These are phyloP conservation scores for Campylomormyrus numenius DNA, from an alignment of 2,113 vertebrate species.

Conservation along the genomic window DNA sequence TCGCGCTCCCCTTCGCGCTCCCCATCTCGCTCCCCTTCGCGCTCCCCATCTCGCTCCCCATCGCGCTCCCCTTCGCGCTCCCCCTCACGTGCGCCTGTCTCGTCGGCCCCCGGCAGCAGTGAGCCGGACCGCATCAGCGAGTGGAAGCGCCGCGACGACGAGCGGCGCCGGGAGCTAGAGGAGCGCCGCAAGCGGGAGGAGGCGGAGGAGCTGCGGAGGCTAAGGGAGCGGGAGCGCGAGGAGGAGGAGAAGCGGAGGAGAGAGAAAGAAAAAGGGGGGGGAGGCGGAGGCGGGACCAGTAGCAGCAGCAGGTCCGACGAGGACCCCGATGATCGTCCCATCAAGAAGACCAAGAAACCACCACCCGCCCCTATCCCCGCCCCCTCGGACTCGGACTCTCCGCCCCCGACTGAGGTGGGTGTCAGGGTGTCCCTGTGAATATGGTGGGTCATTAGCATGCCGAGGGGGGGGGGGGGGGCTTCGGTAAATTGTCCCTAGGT, in stretches of 20 bases:
- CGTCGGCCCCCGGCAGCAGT: slow-evolving; percentile 66
- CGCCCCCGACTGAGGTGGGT: slow-evolving; percentile 50
- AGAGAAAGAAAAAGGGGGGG: slow-evolving; percentile 68
- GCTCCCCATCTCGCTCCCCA: background rate
- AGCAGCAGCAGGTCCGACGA: slow-evolving; percentile 70
- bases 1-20: background rate
- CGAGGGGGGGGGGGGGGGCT: background rate
- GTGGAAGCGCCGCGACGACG: slow-evolving; percentile 90
- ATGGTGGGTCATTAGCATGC: background rate
- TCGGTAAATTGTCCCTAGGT: background rate
- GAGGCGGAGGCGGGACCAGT: slow-evolving; percentile 43
- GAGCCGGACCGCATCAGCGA: slow-evolving; percentile 87
- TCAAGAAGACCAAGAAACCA: slow-evolving; percentile 76
- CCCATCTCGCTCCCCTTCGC: accelerated
- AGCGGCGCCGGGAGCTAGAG: slow-evolving; percentile 79
- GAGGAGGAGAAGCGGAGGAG: slow-evolving; percentile 82
- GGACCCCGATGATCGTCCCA: slow-evolving; percentile 62
- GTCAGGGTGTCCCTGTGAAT: background rate
- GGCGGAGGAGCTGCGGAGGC: slow-evolving; percentile 81
- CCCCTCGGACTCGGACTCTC: slow-evolving; percentile 66
- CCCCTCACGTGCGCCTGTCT: no score
- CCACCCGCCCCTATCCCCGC: slow-evolving; percentile 63
- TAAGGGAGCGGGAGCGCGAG: slow-evolving; percentile 81
- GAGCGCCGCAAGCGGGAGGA: slow-evolving; percentile 84
- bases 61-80: no score